Evolutionary conservation across 2,797 vertebrate species (phyloP).

Genomic region (Propithecus deckenii): DNA sequence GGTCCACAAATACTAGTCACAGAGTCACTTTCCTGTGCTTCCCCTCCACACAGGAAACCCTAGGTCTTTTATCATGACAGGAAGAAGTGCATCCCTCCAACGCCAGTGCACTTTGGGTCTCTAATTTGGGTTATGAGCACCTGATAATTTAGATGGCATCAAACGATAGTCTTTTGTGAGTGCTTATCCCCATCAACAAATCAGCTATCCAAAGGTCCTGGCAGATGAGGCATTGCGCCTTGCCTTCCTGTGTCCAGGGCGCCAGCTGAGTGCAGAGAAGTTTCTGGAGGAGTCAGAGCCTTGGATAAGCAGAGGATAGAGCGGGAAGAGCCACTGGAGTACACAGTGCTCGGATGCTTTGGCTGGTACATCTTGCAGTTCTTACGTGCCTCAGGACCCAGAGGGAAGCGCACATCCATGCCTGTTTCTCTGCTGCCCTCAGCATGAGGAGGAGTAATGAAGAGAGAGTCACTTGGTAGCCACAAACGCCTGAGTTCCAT

Average conservation of each 20-base stretch:
- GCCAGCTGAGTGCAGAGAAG: background rate
- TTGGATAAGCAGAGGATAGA: background rate
- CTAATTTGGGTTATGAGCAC: constrained; percentile 68
- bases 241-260: background rate
- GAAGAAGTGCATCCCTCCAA: constrained; percentile 8
- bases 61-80: constrained; percentile 50
- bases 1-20: background rate
- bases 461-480: background rate
- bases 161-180: constrained; percentile 66
- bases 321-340: rapidly evolving
- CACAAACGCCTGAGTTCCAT: background rate
- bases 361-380: background rate
- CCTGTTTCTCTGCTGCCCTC: background rate
- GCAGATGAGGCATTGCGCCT: constrained; percentile 27
- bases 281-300: background rate
- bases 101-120: constrained; percentile 14
- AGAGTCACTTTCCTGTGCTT: constrained; percentile 63
- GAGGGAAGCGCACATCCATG: background rate
- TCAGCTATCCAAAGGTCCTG: constrained; percentile 62
- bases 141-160: constrained; percentile 63
- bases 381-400: background rate
- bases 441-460: background rate
- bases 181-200: constrained; percentile 69
- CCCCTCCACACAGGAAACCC: constrained; percentile 48
- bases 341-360: background rate